Base-by-base conservation (phyloP, 2,888 invertebrate species). In the Petrophora chlorosata region DNA sequence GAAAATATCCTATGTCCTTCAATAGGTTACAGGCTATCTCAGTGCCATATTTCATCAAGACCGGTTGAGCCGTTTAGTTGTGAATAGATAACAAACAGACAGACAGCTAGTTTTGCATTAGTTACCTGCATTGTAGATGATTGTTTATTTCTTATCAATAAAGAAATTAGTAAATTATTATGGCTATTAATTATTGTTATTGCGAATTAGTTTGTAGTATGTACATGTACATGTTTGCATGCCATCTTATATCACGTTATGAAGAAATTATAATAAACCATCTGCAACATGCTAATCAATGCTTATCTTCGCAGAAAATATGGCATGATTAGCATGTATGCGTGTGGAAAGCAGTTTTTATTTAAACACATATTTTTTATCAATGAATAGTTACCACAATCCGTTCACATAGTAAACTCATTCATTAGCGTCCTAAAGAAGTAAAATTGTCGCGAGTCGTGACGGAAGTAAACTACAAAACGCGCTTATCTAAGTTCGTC, bases 401-500 rank as follows among this genome's bases (percentile, higher is more conserved):
- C 35, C 39, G 22, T 47, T 47, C 54, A 41, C 40, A 47, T 33
- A 50, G 44, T 41, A 33, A 30, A 34, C 16, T 32, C 54, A 50
- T 55, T 47, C 44, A 53, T 54, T 45, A 42, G 16, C 50, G 50
- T 47, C 41, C 30, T 50, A 33, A 14, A 9, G 44, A 48, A 51
- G 47, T 33, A 17, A 26, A 26, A 36, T 41, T 25, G 44, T 35
- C 19, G 44, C 25, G 12, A 40, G 47, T 51, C 47, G 29, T 46
- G 39, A 43, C 45, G 51, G 76, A 72, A 72, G 60, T 61, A 63
- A 66, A 70, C 35, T 42, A 14, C 60, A 64, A 70, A 71, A 67
- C 63, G 63, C 55, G 67, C 64, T 79, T 79, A 76, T 79, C 76
- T 76, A 67, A 71, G 70, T 69, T 67, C 60, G 65, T 67, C 67